Base-by-base conservation (phyloP, 1,140 invertebrate genomes). In the Formica exsecta region DNA sequence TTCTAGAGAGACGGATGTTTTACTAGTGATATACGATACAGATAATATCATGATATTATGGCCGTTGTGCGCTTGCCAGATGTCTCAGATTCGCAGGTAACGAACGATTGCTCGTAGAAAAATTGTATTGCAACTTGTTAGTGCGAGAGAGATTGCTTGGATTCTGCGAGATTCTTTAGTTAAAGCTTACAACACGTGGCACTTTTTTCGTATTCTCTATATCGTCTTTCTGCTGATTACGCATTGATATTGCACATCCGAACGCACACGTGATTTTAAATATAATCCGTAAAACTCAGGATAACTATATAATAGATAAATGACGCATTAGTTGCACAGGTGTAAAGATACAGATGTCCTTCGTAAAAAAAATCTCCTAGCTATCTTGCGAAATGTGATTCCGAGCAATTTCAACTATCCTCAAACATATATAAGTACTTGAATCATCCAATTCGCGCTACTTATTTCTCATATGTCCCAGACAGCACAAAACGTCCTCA, bases 41-140 rank as follows among this genome's bases (percentile, higher is more conserved):
- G 76, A 79, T 79, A 38, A 36, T 36, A 79, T 79, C 76, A 73
- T 44, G 66, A 32, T 54, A 48, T 57, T 61, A 54, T 65, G 36
- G n/a, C 25, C 57, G 71, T 48, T 48, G 11, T 13, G 38, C 65
- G 57, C 48, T 75, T 65, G 79, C 77, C 80, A 85, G 73, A 87
- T 85, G 86, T 88, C 73, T 73, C 41, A 61, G 51, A 62, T 9
- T 36, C 16, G 38, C 11, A 19, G 13, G 25, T n/a, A 75, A 75
- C 32, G 70, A 65, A 62, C 29, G 32, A 74, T 54, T 32, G 76
- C 9, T 59, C 51, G 25, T 38, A 62, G 41, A 32, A 44, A 54
- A 44, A 44, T 66, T 36, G 61, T 41, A n/a, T 29, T 59, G 57
- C 74, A 2, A 79, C n/a, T 79, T 66, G 66, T 54, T 79, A 51